phyloP scores from a whole-genome alignment of 2,797 vertebrate species.

The Emys orbicularis region DNA sequence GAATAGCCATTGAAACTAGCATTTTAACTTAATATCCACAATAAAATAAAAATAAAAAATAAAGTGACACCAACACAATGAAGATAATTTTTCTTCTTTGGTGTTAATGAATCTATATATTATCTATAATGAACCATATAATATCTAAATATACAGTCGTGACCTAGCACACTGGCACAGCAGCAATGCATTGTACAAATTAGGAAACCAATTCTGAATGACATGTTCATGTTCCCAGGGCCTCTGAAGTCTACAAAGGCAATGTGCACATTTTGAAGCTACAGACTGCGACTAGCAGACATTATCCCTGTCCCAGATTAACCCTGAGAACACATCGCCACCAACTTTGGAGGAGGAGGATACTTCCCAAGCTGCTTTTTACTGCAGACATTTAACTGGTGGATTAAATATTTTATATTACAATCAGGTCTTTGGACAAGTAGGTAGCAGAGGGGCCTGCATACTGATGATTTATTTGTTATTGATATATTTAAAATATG shows the following conservation, averaged over 20 bases:
- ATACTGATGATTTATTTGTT: neutral
- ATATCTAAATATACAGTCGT: neutral
- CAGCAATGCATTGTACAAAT: neutral
- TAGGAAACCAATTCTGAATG: neutral
- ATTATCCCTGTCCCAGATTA: neutral
- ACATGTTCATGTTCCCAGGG: neutral
- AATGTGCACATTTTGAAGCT: neutral
- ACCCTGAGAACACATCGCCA: neutral
- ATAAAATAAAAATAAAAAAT: neutral
- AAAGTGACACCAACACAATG: neutral
- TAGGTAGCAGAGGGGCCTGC: neutral
- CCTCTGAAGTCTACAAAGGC: neutral
- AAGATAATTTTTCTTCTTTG: slow-evolving; percentile 6
- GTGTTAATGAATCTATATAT: neutral
- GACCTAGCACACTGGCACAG: neutral
- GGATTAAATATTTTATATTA: neutral
- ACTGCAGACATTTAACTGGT: accelerated
- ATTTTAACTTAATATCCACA: slow-evolving; percentile 27
- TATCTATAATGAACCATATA: neutral
- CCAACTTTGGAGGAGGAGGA: neutral
- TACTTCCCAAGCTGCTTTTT: neutral
- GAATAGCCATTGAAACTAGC: neutral
- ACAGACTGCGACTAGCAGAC: neutral
- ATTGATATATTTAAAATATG: neutral
- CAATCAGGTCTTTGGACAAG: neutral